Evolutionary conservation across 2,888 invertebrate genomes (phyloP).

Genomic region (Linnaemya tessellans): DNA sequence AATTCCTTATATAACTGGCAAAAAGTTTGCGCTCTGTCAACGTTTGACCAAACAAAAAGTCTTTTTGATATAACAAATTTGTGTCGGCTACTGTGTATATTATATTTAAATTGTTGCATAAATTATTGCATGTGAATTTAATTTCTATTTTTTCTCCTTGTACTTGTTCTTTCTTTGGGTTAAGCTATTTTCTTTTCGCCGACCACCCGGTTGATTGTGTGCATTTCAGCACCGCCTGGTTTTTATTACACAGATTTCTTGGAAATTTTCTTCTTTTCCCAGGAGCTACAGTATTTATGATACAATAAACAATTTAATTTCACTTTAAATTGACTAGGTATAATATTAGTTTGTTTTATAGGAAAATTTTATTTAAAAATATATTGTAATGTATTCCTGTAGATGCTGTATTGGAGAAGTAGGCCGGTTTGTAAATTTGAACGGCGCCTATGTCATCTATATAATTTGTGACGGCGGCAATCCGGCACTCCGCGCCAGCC

Average conservation of each 20-base stretch:
- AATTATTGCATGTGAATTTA: conserved; percentile 47
- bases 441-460: background rate
- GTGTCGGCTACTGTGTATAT: background rate
- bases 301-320: conserved; percentile 35
- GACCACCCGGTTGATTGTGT: conserved; percentile 60
- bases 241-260: conserved; percentile 41
- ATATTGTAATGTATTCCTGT: conserved; percentile 45
- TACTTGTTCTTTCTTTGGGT: conserved; percentile 50
- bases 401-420: conserved; percentile 38
- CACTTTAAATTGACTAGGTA: conserved; percentile 10
- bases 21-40: conserved; percentile 1
- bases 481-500: too few relatives aligned
- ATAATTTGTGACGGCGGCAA: background rate
- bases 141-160: conserved; percentile 28
- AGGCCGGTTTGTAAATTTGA: conserved; percentile 11
- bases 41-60: background rate
- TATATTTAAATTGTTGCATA: conserved; percentile 15
- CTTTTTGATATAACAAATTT: background rate
- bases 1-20: conserved; percentile 60
- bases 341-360: conserved; percentile 15
- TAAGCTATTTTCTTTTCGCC: conserved; percentile 48
- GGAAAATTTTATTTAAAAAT: conserved; percentile 25
- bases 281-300: background rate
- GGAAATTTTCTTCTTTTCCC: background rate
- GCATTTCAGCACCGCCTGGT: conserved; percentile 67